Conservation (phyloP, 2,113 vertebrate genomes). For the Numenius arquata region DNA sequence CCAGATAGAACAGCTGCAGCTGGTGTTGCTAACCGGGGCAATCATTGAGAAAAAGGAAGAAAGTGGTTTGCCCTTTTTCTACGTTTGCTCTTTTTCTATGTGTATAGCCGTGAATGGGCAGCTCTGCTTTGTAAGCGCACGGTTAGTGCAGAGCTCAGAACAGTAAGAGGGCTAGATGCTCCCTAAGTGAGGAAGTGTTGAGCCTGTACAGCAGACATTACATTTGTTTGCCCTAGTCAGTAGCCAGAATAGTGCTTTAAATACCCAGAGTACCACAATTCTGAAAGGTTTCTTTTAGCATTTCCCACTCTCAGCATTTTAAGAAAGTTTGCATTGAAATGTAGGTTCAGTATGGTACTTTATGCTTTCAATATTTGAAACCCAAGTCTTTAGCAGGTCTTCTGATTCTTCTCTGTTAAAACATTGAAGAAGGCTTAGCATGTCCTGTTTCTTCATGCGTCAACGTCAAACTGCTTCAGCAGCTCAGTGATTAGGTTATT, state of each 20-base stretch:
- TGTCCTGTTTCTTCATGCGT: not conserved
- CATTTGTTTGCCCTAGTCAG: not conserved
- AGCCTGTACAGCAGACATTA: accelerated
- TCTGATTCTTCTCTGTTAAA: not conserved
- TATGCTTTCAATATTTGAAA: not conserved
- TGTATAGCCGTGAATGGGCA: not conserved
- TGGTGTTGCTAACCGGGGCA: not conserved
- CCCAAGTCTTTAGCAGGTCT: not conserved
- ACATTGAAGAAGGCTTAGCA: not conserved
- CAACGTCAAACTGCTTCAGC: not conserved
- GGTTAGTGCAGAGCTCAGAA: accelerated
- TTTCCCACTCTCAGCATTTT: not conserved
- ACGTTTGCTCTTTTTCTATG: not conserved
- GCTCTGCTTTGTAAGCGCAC: not conserved
- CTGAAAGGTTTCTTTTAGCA: not conserved
- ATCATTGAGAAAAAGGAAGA: not conserved
- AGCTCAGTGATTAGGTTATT: not conserved
- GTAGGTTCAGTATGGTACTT: accelerated
- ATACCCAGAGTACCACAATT: accelerated
- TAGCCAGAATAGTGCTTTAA: not conserved
- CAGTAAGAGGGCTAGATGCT: not conserved
- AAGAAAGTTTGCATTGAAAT: not conserved
- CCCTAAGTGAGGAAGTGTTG: accelerated
- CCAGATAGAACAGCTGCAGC: conserved; percentile 23
- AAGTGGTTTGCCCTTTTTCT: not conserved